Evolutionary conservation across 2,888 invertebrate species (phyloP).

Genomic region (Papilio protenor): DNA sequence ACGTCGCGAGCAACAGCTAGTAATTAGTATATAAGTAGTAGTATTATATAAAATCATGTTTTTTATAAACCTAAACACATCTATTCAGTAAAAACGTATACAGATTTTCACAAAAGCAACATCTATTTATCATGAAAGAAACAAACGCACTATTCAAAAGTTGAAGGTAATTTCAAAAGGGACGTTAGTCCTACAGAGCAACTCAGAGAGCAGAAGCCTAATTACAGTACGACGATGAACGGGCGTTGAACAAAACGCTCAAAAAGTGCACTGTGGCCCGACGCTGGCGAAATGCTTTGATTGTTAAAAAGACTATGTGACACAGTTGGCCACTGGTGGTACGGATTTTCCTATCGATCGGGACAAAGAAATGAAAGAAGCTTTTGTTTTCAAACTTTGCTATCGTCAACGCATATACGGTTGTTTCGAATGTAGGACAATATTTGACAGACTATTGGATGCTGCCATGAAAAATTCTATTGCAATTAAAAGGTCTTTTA

Average conservation of each 20-base stretch:
- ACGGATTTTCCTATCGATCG: slow-evolving; percentile 3
- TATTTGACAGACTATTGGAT: neutral
- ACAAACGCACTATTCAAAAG: slow-evolving; percentile 18
- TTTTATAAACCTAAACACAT: neutral
- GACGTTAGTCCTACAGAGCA: slow-evolving; percentile 6
- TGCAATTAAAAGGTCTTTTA: neutral
- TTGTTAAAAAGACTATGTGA: slow-evolving; percentile 4
- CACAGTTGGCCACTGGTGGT: slow-evolving; percentile 2
- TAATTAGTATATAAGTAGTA: too few relatives aligned
- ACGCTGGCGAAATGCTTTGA: slow-evolving; percentile 6
- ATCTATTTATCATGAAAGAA: slow-evolving; percentile 10
- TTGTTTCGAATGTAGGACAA: neutral
- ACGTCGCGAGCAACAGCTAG: too few relatives aligned
- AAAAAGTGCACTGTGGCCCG: slow-evolving; percentile 11
- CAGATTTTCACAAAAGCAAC: neutral
- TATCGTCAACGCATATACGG: neutral
- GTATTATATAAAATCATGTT: too few relatives aligned
- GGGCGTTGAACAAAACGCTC: slow-evolving; percentile 32
- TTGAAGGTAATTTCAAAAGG: neutral
- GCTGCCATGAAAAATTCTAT: neutral
- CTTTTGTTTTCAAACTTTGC: neutral
- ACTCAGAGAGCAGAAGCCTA: slow-evolving; percentile 25
- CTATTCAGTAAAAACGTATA: slow-evolving; percentile 1
- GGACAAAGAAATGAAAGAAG: slow-evolving; percentile 15
- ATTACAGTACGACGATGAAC: slow-evolving; percentile 31